Base-by-base conservation (phyloP, 2,797 vertebrate species). In the Hydrocynus forskahlii region DNA sequence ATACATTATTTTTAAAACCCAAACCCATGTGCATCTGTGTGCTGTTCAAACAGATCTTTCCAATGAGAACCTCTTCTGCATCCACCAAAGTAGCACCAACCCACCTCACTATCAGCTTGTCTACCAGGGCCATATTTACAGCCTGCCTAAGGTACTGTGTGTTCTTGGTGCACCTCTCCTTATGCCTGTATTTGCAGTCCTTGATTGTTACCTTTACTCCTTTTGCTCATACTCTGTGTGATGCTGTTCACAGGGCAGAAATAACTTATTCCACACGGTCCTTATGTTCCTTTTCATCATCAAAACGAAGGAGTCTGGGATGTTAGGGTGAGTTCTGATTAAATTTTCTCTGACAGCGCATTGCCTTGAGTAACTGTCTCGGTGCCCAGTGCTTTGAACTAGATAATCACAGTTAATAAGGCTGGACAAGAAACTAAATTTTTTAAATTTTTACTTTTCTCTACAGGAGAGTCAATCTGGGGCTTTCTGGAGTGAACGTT, bases 221-320 rank as follows among this genome's bases (percentile, higher is more conserved):
- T 71, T 4, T 82, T 13, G 80, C 25, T 57, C 62, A 60, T 76
- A 6, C 13, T 62, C 64, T 60, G 17, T 76, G 68, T 80, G 8
- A 59, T 86, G 83, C 78, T 48, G 60, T 10, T 89, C 87, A 74
- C 89, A 99, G 98, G 98, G 97, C 83, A 95, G 98, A 90, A 99
- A 98, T 91, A 99, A 99, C 89, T 94, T 99, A 92, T 99, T 99
- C 90, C 98, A 99, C 88, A 99, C 97, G 0, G 89, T 99, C 88
- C 95, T 99, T 12, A 98, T 99, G 98, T 99, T 99, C 85, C 95
- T 99, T 62, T 98, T 95, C 69, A 94, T 99, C 86, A 99, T 99
- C 79, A 99, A 99, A 91, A 96, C 95, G 0, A 99, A 98, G 90
- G 98, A 99, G 85, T 97, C 98, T 0, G 98, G 98, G 60, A 99